Evolutionary conservation across 2,797 vertebrate genomes (phyloP).

Genomic region (Danio kyathit): DNA sequence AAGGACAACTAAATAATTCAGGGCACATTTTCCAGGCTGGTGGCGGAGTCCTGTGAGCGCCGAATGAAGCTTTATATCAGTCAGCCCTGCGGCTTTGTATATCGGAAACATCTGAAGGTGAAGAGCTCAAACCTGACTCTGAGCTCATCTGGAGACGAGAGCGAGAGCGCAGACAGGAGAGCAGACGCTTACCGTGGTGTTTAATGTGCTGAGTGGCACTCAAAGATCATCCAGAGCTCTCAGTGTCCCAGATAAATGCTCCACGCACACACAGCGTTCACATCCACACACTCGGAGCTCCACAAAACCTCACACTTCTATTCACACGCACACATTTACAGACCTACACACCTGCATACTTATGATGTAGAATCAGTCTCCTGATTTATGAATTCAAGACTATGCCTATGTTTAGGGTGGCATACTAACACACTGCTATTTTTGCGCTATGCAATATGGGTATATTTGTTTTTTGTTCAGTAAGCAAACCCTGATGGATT

Average conservation of each 20-base stretch:
- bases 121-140: conserved; percentile 67
- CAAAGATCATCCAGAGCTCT: conserved; percentile 36
- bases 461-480: background rate
- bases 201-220: conserved; percentile 49
- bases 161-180: conserved; percentile 28
- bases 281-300: background rate
- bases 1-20: conserved; percentile 65
- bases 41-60: conserved; percentile 46
- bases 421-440: background rate
- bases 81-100: conserved; percentile 65
- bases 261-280: conserved; percentile 15
- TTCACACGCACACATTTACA: background rate
- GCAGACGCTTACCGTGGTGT: conserved; percentile 32
- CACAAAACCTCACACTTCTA: background rate
- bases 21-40: conserved; percentile 48
- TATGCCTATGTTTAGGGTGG: background rate
- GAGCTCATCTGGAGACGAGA: conserved; percentile 55
- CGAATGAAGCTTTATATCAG: conserved; percentile 48
- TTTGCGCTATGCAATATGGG: background rate
- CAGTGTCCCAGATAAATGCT: conserved; percentile 33
- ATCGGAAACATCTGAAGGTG: conserved; percentile 59
- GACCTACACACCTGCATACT: background rate
- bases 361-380: background rate
- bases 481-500: background rate
- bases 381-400: background rate